Percentiles rank a stretch among this genome's conserved stretches.
Conservation (phyloP, 2,888 invertebrate species). For the Nyleta sp. region DNA sequence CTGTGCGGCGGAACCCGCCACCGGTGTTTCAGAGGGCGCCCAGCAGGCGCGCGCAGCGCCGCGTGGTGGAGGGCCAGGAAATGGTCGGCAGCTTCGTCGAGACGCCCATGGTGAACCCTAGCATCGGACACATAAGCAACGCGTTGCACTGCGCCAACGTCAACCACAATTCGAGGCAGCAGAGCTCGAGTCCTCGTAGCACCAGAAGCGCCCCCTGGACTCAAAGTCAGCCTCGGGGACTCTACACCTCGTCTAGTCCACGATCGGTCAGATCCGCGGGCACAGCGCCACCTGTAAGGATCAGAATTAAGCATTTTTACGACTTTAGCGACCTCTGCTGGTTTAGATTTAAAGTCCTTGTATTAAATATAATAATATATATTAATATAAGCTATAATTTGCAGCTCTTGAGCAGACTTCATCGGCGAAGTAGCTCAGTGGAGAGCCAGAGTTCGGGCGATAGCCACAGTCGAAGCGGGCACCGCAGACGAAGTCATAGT, state of each 20-base stretch:
- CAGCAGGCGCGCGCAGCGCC: slow-evolving; percentile 89
- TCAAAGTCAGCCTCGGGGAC: slow-evolving; percentile 89
- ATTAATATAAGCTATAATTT: slow-evolving; percentile 32
- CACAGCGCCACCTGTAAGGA: slow-evolving; percentile 80
- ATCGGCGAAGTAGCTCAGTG: slow-evolving; percentile 89
- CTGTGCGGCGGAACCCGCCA: slow-evolving; percentile 84
- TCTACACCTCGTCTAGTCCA: slow-evolving; percentile 91
- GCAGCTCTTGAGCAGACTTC: slow-evolving; percentile 80
- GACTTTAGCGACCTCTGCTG: no score
- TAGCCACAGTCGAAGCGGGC: slow-evolving; percentile 86
- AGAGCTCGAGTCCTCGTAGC: slow-evolving; percentile 86
- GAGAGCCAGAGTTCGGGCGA: slow-evolving; percentile 96
- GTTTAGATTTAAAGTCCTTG: no score
- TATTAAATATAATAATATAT: no score
- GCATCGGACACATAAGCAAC: slow-evolving; percentile 69
- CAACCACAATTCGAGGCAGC: slow-evolving; percentile 72
- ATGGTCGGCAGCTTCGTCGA: slow-evolving; percentile 81
- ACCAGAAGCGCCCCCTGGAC: slow-evolving; percentile 92
- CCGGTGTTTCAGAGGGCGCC: slow-evolving; percentile 91
- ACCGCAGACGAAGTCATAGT: slow-evolving; percentile 89
- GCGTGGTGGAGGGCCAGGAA: slow-evolving; percentile 86
- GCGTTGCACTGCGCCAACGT: slow-evolving; percentile 67
- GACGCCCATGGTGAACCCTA: slow-evolving; percentile 69
- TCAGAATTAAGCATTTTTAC: no score
- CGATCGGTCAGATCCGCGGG: slow-evolving; percentile 90